Conservation (phyloP, 1,140 invertebrate genomes). For the Drosophila sturtevanti region DNA sequence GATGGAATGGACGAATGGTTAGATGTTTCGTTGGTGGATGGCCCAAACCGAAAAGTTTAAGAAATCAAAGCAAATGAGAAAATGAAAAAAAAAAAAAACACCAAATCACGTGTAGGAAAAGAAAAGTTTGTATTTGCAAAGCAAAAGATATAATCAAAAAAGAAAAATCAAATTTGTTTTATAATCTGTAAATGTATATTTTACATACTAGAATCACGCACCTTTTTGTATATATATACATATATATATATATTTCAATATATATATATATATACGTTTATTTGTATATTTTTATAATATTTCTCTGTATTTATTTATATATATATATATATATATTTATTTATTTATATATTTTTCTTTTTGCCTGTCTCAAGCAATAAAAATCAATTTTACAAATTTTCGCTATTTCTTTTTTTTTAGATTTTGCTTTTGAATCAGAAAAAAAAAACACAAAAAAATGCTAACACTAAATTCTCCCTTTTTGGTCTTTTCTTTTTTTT, state of each 20-base stretch:
- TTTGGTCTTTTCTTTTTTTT: conserved; percentile 26
- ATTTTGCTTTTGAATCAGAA: conserved; percentile 41
- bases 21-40: conserved; percentile 33
- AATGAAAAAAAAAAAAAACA: conserved; percentile 28
- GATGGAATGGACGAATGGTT: conserved; percentile 12
- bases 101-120: conserved; percentile 64
- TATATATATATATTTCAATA: conserved; percentile 9
- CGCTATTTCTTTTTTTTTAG: conserved; percentile 47
- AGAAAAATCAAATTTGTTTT: background rate
- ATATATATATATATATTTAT: conserved; percentile 39
- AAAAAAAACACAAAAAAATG: conserved; percentile 15
- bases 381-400: conserved; percentile 75
- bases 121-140: conserved; percentile 13
- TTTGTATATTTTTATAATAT: conserved; percentile 15
- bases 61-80: conserved; percentile 36
- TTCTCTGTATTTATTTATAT: conserved; percentile 31
- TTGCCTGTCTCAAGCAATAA: conserved; percentile 59
- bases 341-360: conserved; percentile 29
- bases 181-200: conserved; percentile 1
- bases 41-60: conserved; percentile 23
- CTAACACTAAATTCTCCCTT: conserved; percentile 12
- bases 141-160: background rate
- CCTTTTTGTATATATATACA: conserved; percentile 30
- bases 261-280: conserved; percentile 2
- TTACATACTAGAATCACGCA: conserved; percentile 28